Base-by-base conservation (phyloP, 2,113 vertebrate genomes). In the Colossoma macropomum region DNA sequence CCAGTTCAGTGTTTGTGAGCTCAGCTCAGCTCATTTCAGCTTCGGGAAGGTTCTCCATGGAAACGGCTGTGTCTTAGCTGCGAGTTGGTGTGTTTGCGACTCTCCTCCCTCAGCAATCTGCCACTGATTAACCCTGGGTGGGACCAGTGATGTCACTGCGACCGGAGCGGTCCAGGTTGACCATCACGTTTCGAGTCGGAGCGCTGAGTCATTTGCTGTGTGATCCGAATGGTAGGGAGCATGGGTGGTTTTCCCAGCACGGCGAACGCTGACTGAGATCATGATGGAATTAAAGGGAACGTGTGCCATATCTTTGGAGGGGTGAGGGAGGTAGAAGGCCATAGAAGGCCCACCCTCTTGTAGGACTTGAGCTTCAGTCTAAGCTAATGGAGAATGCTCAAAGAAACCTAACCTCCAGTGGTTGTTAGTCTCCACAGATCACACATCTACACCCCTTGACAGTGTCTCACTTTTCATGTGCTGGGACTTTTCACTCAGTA, bases 51-150 rank as follows among this genome's bases (percentile, higher is more conserved):
- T 77, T 81, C 60, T 56, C 65, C 25, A 63, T 77, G 71, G 60
- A 83, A 75, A 77, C 25, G 74, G n/a, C 25, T 62, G 50, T 83
- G 66, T 86, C 56, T 76, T 83, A 80, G 80, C 41, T 79, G 82
- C 30, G 63, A 69, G 56, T 23, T 72, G 59, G 16, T 71, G 80
- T 70, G 45, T 77, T 83, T 81, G 50, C 89, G 86, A 91, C 88
- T 86, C 52, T 80, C 86, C 87, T 91, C 89, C 89, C 85, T 85
- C 50, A 86, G 87, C 86, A 88, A 84, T 91, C 91, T 94, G 93
- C 87, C 90, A 89, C 90, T 93, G 91, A 94, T 94, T 94, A 94
- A 90, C 89, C 84, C 87, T 62, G 90, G 91, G 92, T 87, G 91
- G 89, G 91, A 90, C 84, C 66, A 88, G 89, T 92, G 93, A 92